These are phyloP conservation scores for Triops longicaudatus DNA, from an alignment of 1,140 invertebrate genomes.

Conservation along the genomic window DNA sequence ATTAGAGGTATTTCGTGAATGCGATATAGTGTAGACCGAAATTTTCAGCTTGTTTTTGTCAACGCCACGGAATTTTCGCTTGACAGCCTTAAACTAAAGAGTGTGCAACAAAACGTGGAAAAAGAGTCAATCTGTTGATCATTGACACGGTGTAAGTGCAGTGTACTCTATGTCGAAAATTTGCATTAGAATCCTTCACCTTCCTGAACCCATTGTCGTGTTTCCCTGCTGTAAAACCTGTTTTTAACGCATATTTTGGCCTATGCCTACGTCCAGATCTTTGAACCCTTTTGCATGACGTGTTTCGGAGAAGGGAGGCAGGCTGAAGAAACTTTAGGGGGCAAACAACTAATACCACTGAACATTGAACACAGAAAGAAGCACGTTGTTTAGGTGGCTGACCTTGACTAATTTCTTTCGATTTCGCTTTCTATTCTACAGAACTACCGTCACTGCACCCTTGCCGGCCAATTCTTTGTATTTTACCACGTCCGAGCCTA, in stretches of 20 bases:
- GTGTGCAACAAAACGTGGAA: too few relatives aligned
- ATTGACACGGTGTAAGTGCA: too few relatives aligned
- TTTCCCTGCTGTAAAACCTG: neutral
- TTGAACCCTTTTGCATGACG: constrained; percentile 1
- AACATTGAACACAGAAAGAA: too few relatives aligned
- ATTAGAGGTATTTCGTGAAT: neutral
- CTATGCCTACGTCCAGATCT: constrained; percentile 9
- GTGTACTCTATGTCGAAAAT: too few relatives aligned
- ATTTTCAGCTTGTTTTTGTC: too few relatives aligned
- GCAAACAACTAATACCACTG: neutral
- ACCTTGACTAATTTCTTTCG: constrained; percentile 22
- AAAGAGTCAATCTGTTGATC: too few relatives aligned
- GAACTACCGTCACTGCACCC: constrained; percentile 39
- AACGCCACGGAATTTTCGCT: too few relatives aligned
- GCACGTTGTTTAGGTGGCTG: neutral
- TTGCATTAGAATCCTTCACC: neutral
- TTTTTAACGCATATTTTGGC: neutral
- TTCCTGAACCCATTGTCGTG: neutral
- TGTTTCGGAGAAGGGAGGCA: neutral
- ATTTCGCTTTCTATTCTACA: constrained; percentile 27
- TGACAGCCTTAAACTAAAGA: too few relatives aligned
- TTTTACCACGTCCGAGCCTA: constrained; percentile 60
- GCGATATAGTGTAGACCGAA: too few relatives aligned
- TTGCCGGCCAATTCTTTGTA: constrained; percentile 54
- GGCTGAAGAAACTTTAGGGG: neutral